Base-by-base conservation (phyloP, 2,888 invertebrate genomes). In the Alloscopus bannaensis region DNA sequence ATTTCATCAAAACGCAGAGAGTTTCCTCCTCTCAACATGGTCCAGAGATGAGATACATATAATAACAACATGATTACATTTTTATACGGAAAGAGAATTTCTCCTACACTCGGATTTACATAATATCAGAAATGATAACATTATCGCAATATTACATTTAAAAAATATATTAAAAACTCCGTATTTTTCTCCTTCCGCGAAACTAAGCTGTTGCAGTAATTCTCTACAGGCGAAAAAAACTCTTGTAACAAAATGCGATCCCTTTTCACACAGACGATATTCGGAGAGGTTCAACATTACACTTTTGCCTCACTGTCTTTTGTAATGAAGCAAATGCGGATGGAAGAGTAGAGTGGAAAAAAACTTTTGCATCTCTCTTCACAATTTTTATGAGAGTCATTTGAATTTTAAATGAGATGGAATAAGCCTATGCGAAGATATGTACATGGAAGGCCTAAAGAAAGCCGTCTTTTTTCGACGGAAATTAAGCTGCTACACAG, bases 301-400 rank as follows among this genome's bases (percentile, higher is more conserved):
- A n/a, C n/a, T 62, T 29, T 36, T 72, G 47, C 31, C 60, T 70
- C 45, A 47, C 50, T 71, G n/a, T n/a, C n/a, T n/a, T n/a, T n/a
- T 42, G 70, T 78, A 78, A 78, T 78, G 78, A 78, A 78, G 71
- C 62, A 78, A 78, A 59, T 71, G 66, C 71, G 66, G 71, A 78
- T 78, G n/a, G n/a, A n/a, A n/a, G n/a, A n/a, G n/a, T n/a, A n/a
- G n/a, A n/a, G n/a, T n/a, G n/a, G n/a, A 78, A 78, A 77, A 52
- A 69, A 71, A 78, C 64, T 40, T 70, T 77, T 77, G 77, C 77
- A 77, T 68, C 76, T 69, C 77, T 60, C 65, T 70, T 77, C 77
- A 70, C 77, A 77, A 77, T 77, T 77, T 77, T 77, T 77, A 77
- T 77, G 77, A 77, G 77, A 77, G 77, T 77, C 77, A 77, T 77